Percentiles rank a stretch among this genome's conserved stretches.
Conservation (phyloP, 2,888 invertebrate genomes). For the Drosophila testacea region DNA sequence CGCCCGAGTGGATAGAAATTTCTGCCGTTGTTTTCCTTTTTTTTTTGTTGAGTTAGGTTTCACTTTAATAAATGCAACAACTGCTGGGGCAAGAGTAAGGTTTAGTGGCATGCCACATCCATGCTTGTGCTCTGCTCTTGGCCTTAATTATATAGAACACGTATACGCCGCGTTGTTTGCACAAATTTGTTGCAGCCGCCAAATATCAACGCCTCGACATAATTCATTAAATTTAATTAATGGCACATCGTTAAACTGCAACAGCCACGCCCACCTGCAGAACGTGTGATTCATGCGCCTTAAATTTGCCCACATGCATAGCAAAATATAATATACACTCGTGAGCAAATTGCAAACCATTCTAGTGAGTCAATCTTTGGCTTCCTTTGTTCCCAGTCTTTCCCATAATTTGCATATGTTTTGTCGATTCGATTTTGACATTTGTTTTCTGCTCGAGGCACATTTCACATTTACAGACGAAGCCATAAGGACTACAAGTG, state of each 20-base stretch:
- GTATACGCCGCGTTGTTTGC: conserved; percentile 61
- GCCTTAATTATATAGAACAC: conserved; percentile 41
- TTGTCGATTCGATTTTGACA: conserved; percentile 32
- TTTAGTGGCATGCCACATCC: conserved; percentile 12
- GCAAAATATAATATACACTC: conserved; percentile 1
- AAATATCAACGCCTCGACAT: conserved; percentile 71
- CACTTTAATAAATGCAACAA: conserved; percentile 39
- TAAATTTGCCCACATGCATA: conserved; percentile 19
- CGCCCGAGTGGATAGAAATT: conserved; percentile 18
- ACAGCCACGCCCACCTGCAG: conserved; percentile 40
- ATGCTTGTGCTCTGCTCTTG: conserved; percentile 8
- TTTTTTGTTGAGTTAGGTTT: conserved; percentile 11
- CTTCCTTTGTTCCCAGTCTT: background rate
- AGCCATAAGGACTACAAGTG: conserved; percentile 10
- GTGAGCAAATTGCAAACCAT: background rate
- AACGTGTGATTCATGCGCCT: conserved; percentile 42
- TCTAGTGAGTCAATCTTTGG: conserved; percentile 4
- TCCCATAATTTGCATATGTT: conserved; percentile 46
- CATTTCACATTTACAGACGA: conserved; percentile 28
- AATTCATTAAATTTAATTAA: conserved; percentile 78
- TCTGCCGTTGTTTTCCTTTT: background rate
- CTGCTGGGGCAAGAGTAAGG: conserved; percentile 15
- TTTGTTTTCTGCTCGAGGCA: conserved; percentile 21
- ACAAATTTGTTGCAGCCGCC: conserved; percentile 26
- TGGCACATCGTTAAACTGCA: conserved; percentile 45